Conservation (phyloP, 92 coral and sea anemone species). For the Heteractis magnifica region DNA sequence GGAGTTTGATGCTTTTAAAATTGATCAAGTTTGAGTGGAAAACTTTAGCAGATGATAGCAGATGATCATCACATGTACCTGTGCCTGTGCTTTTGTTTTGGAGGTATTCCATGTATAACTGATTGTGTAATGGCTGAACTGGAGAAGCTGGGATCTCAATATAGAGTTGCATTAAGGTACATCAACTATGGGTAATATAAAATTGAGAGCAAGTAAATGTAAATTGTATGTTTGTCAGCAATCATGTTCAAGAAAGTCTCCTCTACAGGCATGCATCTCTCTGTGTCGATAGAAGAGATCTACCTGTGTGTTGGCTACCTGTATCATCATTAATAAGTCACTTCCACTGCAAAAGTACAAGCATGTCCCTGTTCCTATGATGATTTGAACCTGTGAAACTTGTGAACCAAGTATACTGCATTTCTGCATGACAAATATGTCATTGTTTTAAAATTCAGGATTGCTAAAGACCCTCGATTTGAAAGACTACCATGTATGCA, state of each 20-base stretch:
- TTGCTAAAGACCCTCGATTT: constrained; percentile 94
- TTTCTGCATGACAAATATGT: not conserved
- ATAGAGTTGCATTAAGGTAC: constrained; percentile 94
- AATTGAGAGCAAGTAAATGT: no score
- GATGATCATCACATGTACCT: no score
- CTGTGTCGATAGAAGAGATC: not conserved
- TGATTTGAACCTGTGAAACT: no score
- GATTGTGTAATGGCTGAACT: constrained; percentile 99
- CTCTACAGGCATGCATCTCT: no score
- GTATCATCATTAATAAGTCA: not conserved
- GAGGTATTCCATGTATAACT: constrained; percentile 95
- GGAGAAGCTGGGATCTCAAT: constrained; percentile 92
- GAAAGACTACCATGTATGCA: constrained; percentile 96
- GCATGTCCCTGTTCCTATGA: no score
- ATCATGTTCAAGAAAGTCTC: no score
- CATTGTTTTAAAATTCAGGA: constrained; percentile 40
- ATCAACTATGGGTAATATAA: not conserved
- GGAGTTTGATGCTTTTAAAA: no score
- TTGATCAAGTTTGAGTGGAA: no score
- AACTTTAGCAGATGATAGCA: no score
- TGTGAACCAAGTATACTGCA: not conserved
- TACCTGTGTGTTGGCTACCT: not conserved
- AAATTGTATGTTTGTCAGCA: no score
- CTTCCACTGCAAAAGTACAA: not conserved
- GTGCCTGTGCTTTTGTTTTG: not conserved